Evolutionary conservation across 2,797 vertebrate species (phyloP), one percentile per base, ranked within the genome.

Genomic region (Tragelaphus oryx): DNA sequence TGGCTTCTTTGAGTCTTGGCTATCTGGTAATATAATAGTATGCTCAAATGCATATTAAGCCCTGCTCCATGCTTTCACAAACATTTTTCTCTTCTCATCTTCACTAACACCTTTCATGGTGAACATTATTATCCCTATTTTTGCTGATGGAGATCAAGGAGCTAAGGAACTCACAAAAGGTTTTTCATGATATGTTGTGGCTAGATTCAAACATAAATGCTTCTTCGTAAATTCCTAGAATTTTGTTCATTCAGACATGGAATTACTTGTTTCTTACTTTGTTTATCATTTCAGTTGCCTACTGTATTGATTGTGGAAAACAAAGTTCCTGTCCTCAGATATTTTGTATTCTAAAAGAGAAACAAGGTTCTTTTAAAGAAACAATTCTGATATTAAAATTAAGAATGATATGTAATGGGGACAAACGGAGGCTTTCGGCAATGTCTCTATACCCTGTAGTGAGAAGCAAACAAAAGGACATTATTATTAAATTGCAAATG

Each of bases 401-500:
- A 74, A 92, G 79, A 76, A 92, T 55, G 13, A 78, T 62, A 83
- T 52, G 60, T 93, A 88, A 54, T 22, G 30, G 30, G 89, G 59
- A 90, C 95, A 94, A 93, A 97, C 37, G 60, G 28, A 88, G 79
- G 84, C 91, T 95, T 96, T 95, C 0, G 0, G 46, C 82, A 55
- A 57, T 93, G 41, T 89, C 46, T 95, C 87, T 74, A 65, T 76
- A 89, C 91, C 89, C 90, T 93, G 93, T 81, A 87, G 84, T 88
- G 74, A 97, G 94, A 92, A 62, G 84, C 87, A 97, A 95, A 96
- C 90, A 95, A 96, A 95, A 95, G 89, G 65, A 86, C 83, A 87
- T 93, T 96, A 97, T 95, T 94, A 83, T 88, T 86, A 95, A 97
- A 95, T 95, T 96, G 91, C 95, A 95, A 92, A 95, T 95, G 87